A percentile compares a stretch with the other conserved stretches of the same genome.
Evolutionary conservation across 2,888 invertebrate genomes (phyloP).

Genomic region (Muscina levida): DNA sequence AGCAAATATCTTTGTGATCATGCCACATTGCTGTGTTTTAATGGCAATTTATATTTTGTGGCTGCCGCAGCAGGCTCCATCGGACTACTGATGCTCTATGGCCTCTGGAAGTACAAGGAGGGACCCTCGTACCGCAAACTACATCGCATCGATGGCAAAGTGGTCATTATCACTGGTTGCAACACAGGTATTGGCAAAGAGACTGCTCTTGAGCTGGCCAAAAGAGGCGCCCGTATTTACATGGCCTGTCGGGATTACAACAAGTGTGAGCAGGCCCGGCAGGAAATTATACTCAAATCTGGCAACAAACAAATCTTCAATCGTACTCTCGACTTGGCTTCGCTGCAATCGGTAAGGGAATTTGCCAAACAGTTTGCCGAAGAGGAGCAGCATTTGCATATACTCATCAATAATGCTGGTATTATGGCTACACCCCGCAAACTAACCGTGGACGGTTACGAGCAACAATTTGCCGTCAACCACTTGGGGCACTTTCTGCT

Average conservation of each 20-base stretch:
- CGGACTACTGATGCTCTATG: slow-evolving; percentile 66
- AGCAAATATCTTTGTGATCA: too few species aligned
- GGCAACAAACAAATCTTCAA: slow-evolving; percentile 87
- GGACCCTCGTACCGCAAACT: slow-evolving; percentile 76
- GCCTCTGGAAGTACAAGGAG: slow-evolving; percentile 74
- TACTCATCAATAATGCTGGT: slow-evolving; percentile 83
- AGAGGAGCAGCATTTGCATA: slow-evolving; percentile 81
- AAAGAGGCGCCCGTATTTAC: slow-evolving; percentile 88
- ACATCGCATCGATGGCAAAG: slow-evolving; percentile 83
- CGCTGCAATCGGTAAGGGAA: slow-evolving; percentile 81
- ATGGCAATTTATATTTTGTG: slow-evolving; percentile 31
- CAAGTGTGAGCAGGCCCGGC: slow-evolving; percentile 86
- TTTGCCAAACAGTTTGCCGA: slow-evolving; percentile 80
- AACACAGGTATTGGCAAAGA: slow-evolving; percentile 91
- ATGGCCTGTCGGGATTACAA: slow-evolving; percentile 92
- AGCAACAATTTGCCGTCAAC: slow-evolving; percentile 83
- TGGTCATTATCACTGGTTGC: slow-evolving; percentile 89
- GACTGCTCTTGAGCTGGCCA: slow-evolving; percentile 86
- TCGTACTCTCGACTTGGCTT: slow-evolving; percentile 80
- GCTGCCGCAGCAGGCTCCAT: slow-evolving; percentile 19
- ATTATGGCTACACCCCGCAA: slow-evolving; percentile 80
- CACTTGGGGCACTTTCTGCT: slow-evolving; percentile 84
- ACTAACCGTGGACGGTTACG: slow-evolving; percentile 81
- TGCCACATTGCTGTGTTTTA: too few species aligned
- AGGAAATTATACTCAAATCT: slow-evolving; percentile 87